phyloP scores from a whole-genome alignment of 2,797 vertebrate species.

The Epinephelus malabaricus region DNA sequence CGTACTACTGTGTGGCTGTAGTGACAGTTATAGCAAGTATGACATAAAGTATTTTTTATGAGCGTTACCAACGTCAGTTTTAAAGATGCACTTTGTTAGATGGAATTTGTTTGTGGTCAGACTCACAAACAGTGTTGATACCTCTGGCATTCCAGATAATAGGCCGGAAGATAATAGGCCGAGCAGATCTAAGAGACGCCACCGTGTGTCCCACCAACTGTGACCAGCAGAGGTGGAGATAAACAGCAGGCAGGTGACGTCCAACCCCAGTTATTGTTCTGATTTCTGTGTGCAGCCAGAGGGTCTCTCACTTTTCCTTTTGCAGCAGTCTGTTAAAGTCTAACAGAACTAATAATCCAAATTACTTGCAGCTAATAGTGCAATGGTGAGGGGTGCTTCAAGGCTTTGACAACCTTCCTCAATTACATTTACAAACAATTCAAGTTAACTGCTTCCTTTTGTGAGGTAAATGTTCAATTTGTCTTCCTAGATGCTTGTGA shows the following conservation, averaged over 20 bases:
- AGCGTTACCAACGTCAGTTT: no score
- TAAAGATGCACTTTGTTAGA: conserved; percentile 37
- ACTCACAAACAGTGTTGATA: conserved; percentile 78
- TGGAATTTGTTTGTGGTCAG: conserved; percentile 63
- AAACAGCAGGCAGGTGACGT: conserved; percentile 85
- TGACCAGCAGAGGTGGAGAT: conserved; percentile 83
- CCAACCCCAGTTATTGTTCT: conserved; percentile 62
- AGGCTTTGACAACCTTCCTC: conserved; percentile 31
- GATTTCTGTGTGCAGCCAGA: conserved; percentile 69
- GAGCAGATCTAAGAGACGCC: conserved; percentile 75
- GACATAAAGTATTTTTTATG: no score
- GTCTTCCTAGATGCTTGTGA: conserved; percentile 81
- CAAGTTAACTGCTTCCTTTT: conserved; percentile 6
- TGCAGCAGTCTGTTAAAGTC: conserved; percentile 40
- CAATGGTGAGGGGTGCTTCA: conserved; percentile 47
- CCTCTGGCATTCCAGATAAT: conserved; percentile 88
- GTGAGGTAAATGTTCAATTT: conserved; percentile 26
- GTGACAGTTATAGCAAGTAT: no score
- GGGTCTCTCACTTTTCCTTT: conserved; percentile 54
- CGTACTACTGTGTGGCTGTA: no score
- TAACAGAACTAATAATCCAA: conserved; percentile 24
- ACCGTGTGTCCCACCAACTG: conserved; percentile 85
- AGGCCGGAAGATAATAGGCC: conserved; percentile 84
- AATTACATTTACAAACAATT: conserved; percentile 11
- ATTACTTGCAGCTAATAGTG: conserved; percentile 18